Conservation (phyloP, 2,797 vertebrate genomes). For the Sebastes oblongus region DNA sequence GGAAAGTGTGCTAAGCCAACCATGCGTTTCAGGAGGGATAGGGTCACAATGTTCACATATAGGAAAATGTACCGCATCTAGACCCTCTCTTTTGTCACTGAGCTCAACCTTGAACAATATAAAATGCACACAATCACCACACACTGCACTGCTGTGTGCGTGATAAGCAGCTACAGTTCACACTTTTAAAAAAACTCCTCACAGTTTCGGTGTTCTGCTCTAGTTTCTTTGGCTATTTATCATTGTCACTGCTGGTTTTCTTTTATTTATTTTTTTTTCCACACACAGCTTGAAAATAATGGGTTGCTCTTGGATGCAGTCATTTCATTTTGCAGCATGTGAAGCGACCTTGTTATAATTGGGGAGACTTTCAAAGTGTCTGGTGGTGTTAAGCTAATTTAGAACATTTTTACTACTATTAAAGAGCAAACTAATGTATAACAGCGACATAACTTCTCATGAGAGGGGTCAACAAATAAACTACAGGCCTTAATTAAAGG, state of each 20-base stretch:
- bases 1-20: not conserved
- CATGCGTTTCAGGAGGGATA: not conserved
- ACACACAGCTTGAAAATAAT: conserved; percentile 44
- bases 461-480: not conserved
- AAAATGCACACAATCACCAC: not conserved
- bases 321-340: conserved; percentile 42
- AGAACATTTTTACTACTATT: not conserved
- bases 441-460: not conserved
- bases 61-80: not conserved
- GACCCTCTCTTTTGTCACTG: not conserved
- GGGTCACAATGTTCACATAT: not conserved
- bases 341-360: conserved; percentile 54
- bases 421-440: not conserved
- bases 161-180: conserved; percentile 36
- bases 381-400: conserved; percentile 14
- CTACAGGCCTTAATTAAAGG: no score
- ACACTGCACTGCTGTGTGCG: not conserved
- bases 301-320: conserved; percentile 39
- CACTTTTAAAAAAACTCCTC: conserved; percentile 18
- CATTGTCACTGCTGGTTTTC: conserved; percentile 65
- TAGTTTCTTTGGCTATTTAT: conserved; percentile 73
- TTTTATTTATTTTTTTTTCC: not conserved
- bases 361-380: conserved; percentile 22
- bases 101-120: conserved; percentile 35
- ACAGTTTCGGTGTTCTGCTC: conserved; percentile 64